These are phyloP conservation scores for Acrobasis consociella DNA, from an alignment of 2,888 invertebrate genomes.

Conservation along the genomic window DNA sequence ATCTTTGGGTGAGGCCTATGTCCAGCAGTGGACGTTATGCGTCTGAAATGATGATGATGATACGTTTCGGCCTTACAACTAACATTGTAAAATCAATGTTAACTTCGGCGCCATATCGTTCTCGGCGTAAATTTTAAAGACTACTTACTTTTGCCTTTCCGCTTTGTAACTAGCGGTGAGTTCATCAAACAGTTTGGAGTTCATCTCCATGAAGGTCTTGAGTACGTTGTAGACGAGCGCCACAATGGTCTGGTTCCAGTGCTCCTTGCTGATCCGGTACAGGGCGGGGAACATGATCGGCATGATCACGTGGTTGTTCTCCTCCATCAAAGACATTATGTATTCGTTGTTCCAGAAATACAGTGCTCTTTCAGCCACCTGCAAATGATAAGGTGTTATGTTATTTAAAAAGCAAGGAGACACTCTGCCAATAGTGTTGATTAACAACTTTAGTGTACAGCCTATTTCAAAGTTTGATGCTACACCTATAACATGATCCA, in stretches of 20 bases:
- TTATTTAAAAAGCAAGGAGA: too few species aligned
- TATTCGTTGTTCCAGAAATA: slow-evolving; percentile 99
- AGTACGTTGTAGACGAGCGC: slow-evolving; percentile 99
- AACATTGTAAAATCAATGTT: too few species aligned
- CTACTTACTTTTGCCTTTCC: slow-evolving; percentile 97
- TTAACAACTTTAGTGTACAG: too few species aligned
- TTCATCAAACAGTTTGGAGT: slow-evolving; percentile 99
- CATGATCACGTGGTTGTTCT: slow-evolving; percentile 98
- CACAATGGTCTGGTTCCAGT: slow-evolving; percentile 99
- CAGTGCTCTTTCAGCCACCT: slow-evolving; percentile 99
- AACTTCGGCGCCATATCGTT: too few species aligned
- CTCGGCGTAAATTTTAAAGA: too few species aligned
- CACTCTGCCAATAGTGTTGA: too few species aligned
- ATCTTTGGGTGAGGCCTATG: too few species aligned
- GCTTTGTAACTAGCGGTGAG: slow-evolving; percentile 99
- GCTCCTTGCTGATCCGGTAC: slow-evolving; percentile 99
- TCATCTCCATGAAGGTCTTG: slow-evolving; percentile 99
- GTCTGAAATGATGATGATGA: too few species aligned
- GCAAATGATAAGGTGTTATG: slow-evolving; percentile 35
- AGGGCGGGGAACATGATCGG: slow-evolving; percentile 99
- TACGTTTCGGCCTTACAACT: too few species aligned
- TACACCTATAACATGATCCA: too few species aligned
- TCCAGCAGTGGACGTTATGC: too few species aligned
- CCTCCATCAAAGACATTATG: slow-evolving; percentile 99
- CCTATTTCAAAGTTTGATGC: too few species aligned